Percentiles rank a stretch among this genome's conserved stretches.
phyloP scores from a whole-genome alignment of 2,888 invertebrate genomes.

The Gymnosoma rotundatum region DNA sequence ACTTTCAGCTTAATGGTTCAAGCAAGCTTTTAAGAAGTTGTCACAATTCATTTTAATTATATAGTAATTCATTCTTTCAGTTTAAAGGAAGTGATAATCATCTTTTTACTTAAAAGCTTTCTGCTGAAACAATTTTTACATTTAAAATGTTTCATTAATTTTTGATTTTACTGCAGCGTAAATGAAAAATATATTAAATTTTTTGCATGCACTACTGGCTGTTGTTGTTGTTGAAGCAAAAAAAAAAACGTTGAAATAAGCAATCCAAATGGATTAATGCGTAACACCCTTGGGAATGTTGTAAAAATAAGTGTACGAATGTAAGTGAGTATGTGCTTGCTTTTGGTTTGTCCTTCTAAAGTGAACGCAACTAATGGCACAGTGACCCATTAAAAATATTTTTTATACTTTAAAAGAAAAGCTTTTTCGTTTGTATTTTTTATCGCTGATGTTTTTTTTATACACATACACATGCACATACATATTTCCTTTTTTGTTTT shows the following conservation, averaged over 20 bases:
- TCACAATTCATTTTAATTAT: no score
- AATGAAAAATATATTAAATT: slow-evolving; percentile 34
- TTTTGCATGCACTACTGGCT: slow-evolving; percentile 47
- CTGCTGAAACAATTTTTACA: slow-evolving; percentile 31
- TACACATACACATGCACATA: background rate
- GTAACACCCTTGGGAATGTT: slow-evolving; percentile 47
- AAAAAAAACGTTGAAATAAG: slow-evolving; percentile 29
- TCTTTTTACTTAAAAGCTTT: background rate
- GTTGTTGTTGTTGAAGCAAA: slow-evolving; percentile 66
- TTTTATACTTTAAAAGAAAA: slow-evolving; percentile 6
- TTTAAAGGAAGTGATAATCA: no score
- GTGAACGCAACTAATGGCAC: slow-evolving; percentile 42
- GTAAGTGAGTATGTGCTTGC: background rate
- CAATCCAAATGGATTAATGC: slow-evolving; percentile 19
- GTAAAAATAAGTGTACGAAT: background rate
- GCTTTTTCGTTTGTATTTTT: background rate
- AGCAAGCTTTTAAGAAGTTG: no score
- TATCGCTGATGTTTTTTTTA: slow-evolving; percentile 3
- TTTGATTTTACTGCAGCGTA: slow-evolving; percentile 8
- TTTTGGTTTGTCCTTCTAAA: slow-evolving; percentile 7
- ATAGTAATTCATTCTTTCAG: no score
- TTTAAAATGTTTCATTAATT: slow-evolving; percentile 22
- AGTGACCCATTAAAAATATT: slow-evolving; percentile 58
- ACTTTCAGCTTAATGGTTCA: no score
- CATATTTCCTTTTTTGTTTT: background rate